Percentiles rank a stretch among this genome's conserved stretches.
These are phyloP conservation scores for Polydrusus tereticollis DNA, from an alignment of 2,888 invertebrate species.

Conservation along the genomic window DNA sequence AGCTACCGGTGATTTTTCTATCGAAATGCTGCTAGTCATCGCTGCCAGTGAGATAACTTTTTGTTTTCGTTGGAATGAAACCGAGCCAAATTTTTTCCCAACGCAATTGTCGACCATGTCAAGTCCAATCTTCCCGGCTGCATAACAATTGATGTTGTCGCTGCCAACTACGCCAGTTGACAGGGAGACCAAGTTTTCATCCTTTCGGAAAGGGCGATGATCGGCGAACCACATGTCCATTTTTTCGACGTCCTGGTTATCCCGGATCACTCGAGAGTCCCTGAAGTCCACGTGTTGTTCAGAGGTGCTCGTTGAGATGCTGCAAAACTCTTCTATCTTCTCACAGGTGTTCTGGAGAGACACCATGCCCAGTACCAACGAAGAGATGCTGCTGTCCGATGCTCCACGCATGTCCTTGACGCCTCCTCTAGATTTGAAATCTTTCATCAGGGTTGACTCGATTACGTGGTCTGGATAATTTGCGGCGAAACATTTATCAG, in stretches of 20 bases:
- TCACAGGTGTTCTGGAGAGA: too few species aligned
- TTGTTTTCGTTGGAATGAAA: too few species aligned
- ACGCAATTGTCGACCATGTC: background rate
- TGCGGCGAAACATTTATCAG: constrained; percentile 63
- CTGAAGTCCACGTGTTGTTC: constrained; percentile 59
- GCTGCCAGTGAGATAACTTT: too few species aligned
- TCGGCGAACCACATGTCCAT: constrained; percentile 51
- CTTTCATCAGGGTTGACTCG: constrained; percentile 57
- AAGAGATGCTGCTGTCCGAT: too few species aligned
- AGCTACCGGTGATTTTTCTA: too few species aligned
- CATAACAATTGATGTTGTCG: constrained; percentile 31
- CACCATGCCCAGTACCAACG: too few species aligned
- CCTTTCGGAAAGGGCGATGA: constrained; percentile 57
- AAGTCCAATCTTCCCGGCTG: constrained; percentile 42
- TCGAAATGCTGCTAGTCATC: too few species aligned
- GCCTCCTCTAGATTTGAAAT: constrained; percentile 63
- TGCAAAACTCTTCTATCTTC: too few species aligned
- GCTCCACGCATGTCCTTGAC: constrained; percentile 37
- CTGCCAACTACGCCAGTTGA: constrained; percentile 38
- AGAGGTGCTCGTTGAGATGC: constrained; percentile 51
- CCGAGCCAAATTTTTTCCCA: too few species aligned
- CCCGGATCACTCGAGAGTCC: constrained; percentile 56
- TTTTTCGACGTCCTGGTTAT: constrained; percentile 56
- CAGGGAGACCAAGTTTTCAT: constrained; percentile 48
- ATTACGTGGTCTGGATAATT: constrained; percentile 63